Evolutionary conservation across 2,113 vertebrate species (phyloP).

Genomic region (Pseudorasbora parva): DNA sequence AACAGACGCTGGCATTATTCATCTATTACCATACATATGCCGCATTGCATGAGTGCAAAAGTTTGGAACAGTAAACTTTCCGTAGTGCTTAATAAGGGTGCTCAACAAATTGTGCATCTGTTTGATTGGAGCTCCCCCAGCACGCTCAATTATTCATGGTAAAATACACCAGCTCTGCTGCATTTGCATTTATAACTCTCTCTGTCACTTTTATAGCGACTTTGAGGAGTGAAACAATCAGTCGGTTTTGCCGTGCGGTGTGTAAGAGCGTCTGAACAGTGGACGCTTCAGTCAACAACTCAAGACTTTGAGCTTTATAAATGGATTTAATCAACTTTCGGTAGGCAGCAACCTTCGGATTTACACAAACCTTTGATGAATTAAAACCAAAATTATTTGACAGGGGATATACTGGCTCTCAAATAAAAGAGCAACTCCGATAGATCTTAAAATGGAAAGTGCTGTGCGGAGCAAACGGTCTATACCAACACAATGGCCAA

Average conservation of each 20-base stretch:
- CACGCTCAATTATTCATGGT: slow-evolving; percentile 1
- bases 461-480: slow-evolving; percentile 11
- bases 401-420: slow-evolving; percentile 41
- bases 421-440: slow-evolving; percentile 42
- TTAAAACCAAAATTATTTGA: slow-evolving; percentile 61
- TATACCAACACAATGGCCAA: background rate
- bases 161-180: slow-evolving; percentile 24
- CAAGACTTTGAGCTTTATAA: slow-evolving; percentile 42
- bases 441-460: slow-evolving; percentile 28
- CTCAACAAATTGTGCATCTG: background rate
- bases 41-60: background rate
- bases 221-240: slow-evolving; percentile 7
- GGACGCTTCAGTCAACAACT: slow-evolving; percentile 38
- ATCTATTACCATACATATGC: background rate
- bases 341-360: slow-evolving; percentile 23
- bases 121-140: slow-evolving; percentile 8
- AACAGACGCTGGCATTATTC: background rate
- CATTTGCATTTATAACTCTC: slow-evolving; percentile 34
- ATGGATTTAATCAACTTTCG: slow-evolving; percentile 55
- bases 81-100: background rate
- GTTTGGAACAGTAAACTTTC: background rate
- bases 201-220: slow-evolving; percentile 33
- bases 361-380: slow-evolving; percentile 58
- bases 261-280: background rate
- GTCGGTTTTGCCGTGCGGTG: background rate